Evolutionary conservation across 2,113 vertebrate genomes (phyloP).

Genomic region (Falco punctatus): DNA sequence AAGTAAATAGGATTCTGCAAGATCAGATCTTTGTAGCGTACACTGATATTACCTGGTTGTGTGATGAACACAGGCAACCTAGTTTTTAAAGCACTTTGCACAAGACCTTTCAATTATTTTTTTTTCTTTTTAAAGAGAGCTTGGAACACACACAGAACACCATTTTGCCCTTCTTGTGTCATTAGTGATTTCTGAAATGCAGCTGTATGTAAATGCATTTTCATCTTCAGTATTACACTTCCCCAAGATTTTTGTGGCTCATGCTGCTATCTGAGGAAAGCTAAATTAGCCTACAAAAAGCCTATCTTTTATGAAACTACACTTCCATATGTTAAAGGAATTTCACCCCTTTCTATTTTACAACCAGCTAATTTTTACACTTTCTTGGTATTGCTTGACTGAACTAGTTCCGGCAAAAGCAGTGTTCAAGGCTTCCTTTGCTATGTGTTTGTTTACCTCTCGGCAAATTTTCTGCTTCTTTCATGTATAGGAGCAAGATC

Average conservation of each 20-base stretch:
- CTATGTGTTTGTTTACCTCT: neutral
- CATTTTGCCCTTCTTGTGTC: neutral
- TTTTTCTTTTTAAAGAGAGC: neutral
- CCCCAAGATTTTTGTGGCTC: neutral
- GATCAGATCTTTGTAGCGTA: neutral
- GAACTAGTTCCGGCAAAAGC: neutral
- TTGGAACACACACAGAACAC: neutral
- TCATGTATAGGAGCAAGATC: neutral
- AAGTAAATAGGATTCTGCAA: neutral
- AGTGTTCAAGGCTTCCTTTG: neutral
- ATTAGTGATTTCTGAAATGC: neutral
- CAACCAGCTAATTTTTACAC: neutral
- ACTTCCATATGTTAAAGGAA: neutral
- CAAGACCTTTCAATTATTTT: neutral
- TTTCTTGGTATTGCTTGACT: neutral
- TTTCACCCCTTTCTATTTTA: neutral
- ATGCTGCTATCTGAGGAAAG: neutral
- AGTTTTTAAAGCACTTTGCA: neutral
- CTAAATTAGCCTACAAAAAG: neutral
- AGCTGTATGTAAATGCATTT: neutral
- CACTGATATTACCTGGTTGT: neutral
- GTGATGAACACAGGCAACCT: neutral
- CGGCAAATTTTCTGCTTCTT: neutral
- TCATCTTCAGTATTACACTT: neutral
- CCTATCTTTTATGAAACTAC: neutral